phyloP scores from a whole-genome alignment of 2,888 invertebrate species.

The Drosophila macrospina region DNA sequence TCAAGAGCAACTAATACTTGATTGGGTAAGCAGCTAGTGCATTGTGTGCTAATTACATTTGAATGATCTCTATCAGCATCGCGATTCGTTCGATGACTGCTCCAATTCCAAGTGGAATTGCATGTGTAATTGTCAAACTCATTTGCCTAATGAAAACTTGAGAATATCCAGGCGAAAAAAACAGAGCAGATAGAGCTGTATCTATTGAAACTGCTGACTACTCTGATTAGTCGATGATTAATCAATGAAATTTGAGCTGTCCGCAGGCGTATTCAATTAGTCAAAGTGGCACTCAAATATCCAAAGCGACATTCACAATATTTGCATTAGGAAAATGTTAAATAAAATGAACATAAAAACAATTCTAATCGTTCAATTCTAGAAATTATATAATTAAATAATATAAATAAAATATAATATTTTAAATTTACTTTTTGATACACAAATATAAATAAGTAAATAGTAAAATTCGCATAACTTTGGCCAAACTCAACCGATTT shows the following conservation, averaged over 20 bases:
- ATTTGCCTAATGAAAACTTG: constrained; percentile 56
- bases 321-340: too few species aligned
- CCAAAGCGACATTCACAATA: not conserved
- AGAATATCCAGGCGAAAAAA: not conserved
- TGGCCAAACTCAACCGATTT: too few species aligned
- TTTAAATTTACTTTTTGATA: too few species aligned
- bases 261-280: constrained; percentile 46
- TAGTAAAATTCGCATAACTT: too few species aligned
- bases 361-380: too few species aligned
- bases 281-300: constrained; percentile 41
- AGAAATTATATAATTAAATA: too few species aligned
- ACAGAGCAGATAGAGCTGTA: not conserved
- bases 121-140: constrained; percentile 17
- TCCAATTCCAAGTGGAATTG: constrained; percentile 26
- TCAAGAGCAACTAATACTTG: constrained; percentile 4
- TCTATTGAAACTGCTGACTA: constrained; percentile 6
- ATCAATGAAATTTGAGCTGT: constrained; percentile 42
- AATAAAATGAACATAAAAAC: too few species aligned
- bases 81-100: constrained; percentile 11
- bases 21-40: not conserved
- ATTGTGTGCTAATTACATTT: constrained; percentile 54
- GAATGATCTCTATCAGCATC: constrained; percentile 38
- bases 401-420: not conserved
- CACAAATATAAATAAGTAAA: too few species aligned
- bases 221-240: constrained; percentile 55